Conservation (phyloP, 1,140 invertebrate species). For the Chrysoperla carnea region DNA sequence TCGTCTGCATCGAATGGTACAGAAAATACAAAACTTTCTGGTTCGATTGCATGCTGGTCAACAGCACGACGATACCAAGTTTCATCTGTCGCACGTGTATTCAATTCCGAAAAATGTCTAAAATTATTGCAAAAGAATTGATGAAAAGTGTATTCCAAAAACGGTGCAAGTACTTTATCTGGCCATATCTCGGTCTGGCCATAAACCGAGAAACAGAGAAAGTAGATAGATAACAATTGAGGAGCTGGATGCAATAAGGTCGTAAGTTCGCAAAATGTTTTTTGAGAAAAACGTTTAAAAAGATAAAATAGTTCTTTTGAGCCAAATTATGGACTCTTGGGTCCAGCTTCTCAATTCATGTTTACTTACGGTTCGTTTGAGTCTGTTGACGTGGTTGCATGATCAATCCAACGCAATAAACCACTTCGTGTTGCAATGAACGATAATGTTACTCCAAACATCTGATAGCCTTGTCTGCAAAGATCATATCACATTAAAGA, state of each 20-base stretch:
- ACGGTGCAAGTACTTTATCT: no score
- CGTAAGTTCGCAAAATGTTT: no score
- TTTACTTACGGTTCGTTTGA: constrained; percentile 42
- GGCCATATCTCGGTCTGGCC: no score
- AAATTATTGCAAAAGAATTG: constrained; percentile 8
- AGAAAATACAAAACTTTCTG: constrained; percentile 81
- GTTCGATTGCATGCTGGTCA: constrained; percentile 70
- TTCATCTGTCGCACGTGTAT: constrained; percentile 71
- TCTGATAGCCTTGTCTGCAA: constrained; percentile 69
- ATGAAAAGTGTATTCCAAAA: not conserved
- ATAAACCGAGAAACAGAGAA: no score
- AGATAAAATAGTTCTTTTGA: not conserved
- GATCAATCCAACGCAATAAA: constrained; percentile 68
- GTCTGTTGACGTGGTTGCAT: constrained; percentile 30
- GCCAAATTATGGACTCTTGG: not conserved
- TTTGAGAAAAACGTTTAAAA: no score
- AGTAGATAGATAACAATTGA: no score
- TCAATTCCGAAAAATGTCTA: constrained; percentile 67
- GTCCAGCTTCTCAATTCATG: no score
- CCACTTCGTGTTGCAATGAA: constrained; percentile 84
- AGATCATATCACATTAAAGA: constrained; percentile 10
- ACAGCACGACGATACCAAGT: constrained; percentile 86
- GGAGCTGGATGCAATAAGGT: no score
- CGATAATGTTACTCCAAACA: constrained; percentile 64
- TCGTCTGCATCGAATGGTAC: constrained; percentile 69